phyloP scores from a whole-genome alignment of 2,888 invertebrate genomes.

The Callosobruchus maculatus region DNA sequence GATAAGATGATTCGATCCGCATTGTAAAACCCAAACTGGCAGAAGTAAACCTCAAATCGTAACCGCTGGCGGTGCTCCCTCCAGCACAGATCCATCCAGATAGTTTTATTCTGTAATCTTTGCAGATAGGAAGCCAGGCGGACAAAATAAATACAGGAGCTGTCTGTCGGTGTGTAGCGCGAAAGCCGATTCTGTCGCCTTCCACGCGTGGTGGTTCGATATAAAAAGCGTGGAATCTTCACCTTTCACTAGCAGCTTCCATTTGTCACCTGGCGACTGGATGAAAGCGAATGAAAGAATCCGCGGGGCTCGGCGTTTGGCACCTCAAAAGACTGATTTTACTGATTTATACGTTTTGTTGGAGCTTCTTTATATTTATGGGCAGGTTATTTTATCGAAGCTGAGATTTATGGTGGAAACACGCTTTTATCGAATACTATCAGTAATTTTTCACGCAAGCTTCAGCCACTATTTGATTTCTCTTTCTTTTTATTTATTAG shows the following conservation, averaged over 20 bases:
- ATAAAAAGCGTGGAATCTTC: constrained; percentile 48
- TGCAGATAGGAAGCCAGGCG: neutral
- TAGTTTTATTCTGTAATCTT: too few relatives aligned
- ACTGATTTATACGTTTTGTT: constrained; percentile 37
- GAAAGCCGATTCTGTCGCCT: constrained; percentile 16
- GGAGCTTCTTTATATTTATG: constrained; percentile 26
- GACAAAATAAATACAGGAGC: neutral
- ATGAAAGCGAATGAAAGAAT: constrained; percentile 38
- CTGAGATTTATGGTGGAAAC: constrained; percentile 7
- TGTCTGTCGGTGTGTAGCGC: neutral
- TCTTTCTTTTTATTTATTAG: too few relatives aligned
- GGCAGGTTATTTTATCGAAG: constrained; percentile 13
- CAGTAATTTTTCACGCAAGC: neutral
- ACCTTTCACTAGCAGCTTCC: constrained; percentile 50
- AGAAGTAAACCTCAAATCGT: neutral
- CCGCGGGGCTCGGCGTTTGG: constrained; percentile 25
- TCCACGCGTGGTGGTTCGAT: constrained; percentile 39
- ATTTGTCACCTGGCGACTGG: constrained; percentile 44
- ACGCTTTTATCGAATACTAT: neutral
- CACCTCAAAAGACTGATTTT: constrained; percentile 36
- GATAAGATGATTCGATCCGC: neutral
- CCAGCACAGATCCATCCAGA: neutral
- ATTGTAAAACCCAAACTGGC: neutral
- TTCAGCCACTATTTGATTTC: neutral
- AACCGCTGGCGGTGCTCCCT: neutral